Evolutionary conservation across 2,113 vertebrate genomes (phyloP).

Genomic region (Columba janthina): DNA sequence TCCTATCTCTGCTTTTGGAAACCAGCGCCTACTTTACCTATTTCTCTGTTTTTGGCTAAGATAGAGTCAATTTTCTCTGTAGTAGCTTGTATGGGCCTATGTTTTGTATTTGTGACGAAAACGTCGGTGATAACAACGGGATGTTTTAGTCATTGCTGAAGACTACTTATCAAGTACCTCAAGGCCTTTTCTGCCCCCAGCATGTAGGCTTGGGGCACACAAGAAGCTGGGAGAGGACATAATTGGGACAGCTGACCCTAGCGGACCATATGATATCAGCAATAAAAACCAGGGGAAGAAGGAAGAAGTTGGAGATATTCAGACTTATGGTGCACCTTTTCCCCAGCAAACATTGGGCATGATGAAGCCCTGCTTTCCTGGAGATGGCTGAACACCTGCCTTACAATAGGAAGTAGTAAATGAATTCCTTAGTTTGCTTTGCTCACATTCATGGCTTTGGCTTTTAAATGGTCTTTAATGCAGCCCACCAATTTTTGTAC

Average conservation of each 20-base stretch:
- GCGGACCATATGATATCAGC: fast-evolving
- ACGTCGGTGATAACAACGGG: neutral
- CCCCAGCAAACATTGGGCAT: neutral
- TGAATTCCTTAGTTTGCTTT: neutral
- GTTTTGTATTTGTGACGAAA: neutral
- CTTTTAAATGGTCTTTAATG: neutral
- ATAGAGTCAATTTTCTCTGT: fast-evolving
- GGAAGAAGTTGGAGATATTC: neutral
- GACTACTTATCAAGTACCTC: fast-evolving
- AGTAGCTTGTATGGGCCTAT: neutral
- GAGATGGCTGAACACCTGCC: neutral
- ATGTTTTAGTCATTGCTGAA: neutral
- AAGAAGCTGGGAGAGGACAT: neutral
- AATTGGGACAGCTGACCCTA: neutral
- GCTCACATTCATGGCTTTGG: fast-evolving
- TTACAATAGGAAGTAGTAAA: fast-evolving
- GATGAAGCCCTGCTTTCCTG: neutral
- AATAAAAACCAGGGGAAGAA: neutral
- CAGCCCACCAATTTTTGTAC: fast-evolving
- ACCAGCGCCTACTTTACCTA: neutral
- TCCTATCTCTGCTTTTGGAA: neutral
- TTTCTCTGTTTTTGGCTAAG: neutral
- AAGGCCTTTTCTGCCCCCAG: fast-evolving
- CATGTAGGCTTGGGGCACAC: fast-evolving
- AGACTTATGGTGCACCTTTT: fast-evolving